Evolutionary conservation across 2,113 vertebrate genomes (phyloP), one percentile per base, ranked within the genome.

Genomic region (Athene noctua): DNA sequence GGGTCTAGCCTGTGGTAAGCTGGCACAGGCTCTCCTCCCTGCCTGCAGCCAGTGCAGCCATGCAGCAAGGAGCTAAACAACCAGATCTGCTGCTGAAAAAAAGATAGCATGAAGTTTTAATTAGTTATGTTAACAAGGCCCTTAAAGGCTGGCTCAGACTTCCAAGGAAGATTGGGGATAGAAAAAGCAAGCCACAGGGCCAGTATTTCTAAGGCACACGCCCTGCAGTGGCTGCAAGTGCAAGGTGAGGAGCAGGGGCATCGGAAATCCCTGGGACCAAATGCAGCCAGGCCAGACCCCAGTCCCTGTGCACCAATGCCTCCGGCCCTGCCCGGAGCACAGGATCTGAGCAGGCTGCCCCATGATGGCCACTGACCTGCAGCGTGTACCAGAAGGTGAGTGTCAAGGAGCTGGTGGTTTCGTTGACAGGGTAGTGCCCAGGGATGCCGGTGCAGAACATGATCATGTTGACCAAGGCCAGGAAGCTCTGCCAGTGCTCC

Each of bases 401-500:
- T 1, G 99, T 99, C 96, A 99, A 99, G 88, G 99, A 99, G 96
- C 99, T 99, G 93, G 99, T 99, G 87, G 99, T 99, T 98, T 99
- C 99, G 0, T 99, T 99, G 97, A 99, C 99, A 0, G 99, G 99
- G 90, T 99, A 99, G 96, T 99, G 99, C 74, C 99, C 99, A 0
- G 99, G 99, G 94, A 99, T 99, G 80, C 99, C 99, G 0, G 99
- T 99, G 97, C 99, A 99, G 98, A 99, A 99, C 99, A 99, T 99
- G 97, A 99, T 99, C 99, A 99, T 99, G 98, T 99, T 99, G 96
- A 99, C 99, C 80, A 99, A 98, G 20, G 99, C 99, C 97, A 99
- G 98, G 96, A 99, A 99, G 94, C 99, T 99, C 98, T 99, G 99
- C 99, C 99, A 99, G 97, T 99, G 99, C 88, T 99, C 99, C 93